Conservation (phyloP, 2,113 vertebrate genomes). For the Petaurus breviceps region DNA sequence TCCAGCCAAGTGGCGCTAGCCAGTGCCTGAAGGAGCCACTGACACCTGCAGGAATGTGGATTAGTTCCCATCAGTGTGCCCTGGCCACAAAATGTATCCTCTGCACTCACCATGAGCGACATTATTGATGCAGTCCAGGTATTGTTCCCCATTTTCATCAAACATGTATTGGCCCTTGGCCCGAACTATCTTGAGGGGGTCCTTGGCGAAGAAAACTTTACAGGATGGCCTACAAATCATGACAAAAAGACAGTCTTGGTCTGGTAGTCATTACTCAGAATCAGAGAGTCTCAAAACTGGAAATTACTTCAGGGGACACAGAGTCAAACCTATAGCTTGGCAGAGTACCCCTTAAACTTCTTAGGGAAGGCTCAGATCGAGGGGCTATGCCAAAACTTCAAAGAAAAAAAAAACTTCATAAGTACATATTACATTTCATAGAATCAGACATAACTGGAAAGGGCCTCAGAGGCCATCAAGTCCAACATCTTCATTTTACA, state of each 20-base stretch:
- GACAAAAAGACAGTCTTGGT: conserved; percentile 35
- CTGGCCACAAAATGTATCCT: too few species aligned
- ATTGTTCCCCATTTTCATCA: conserved; percentile 91
- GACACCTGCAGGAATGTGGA: not conserved
- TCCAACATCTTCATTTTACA: not conserved
- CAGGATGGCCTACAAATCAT: conserved; percentile 91
- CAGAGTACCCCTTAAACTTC: not conserved
- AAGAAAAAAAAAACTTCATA: not conserved
- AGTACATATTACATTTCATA: not conserved
- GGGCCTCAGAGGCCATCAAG: not conserved
- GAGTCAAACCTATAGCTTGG: not conserved
- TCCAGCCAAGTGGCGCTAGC: too few species aligned
- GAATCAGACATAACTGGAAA: not conserved
- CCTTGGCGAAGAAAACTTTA: conserved; percentile 95
- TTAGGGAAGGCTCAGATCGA: not conserved
- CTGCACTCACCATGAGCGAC: conserved; percentile 93
- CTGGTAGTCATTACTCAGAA: not conserved
- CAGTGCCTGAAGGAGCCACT: not conserved
- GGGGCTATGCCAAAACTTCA: not conserved
- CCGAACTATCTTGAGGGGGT: conserved; percentile 95
- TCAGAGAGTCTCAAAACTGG: not conserved
- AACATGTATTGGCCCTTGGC: conserved; percentile 97
- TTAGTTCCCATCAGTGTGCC: not conserved
- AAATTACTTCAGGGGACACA: not conserved
- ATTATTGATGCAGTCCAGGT: conserved; percentile 98